Conservation (phyloP, 2,797 vertebrate species). For the Tragelaphus oryx region DNA sequence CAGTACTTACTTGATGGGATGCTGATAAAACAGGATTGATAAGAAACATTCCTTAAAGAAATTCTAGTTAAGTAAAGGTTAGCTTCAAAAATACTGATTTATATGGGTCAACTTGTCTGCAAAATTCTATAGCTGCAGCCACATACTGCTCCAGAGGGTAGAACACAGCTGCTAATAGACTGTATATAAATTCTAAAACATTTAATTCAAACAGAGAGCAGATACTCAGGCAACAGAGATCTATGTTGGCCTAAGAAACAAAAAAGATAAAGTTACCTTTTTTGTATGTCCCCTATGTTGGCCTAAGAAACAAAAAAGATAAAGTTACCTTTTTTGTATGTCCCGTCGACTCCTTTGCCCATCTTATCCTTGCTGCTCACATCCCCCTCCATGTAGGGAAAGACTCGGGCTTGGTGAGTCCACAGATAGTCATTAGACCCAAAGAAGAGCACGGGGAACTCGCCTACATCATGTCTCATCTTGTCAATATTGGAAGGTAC, state of each 20-base stretch:
- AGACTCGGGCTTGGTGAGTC: constrained; percentile 98
- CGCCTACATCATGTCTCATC: constrained; percentile 95
- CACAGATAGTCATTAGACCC: constrained; percentile 98
- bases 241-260: neutral
- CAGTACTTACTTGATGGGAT: neutral
- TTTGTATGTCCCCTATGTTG: constrained; percentile 87
- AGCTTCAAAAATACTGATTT: neutral
- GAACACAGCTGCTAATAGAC: neutral
- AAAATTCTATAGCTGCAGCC: neutral
- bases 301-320: neutral
- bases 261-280: constrained; percentile 86
- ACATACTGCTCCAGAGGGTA: neutral
- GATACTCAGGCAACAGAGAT: neutral
- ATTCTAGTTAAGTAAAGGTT: neutral
- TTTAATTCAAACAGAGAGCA: neutral
- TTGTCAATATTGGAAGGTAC: constrained; percentile 96
- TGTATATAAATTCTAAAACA: neutral
- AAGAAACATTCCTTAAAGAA: neutral
- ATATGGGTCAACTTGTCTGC: neutral
- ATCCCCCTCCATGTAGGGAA: constrained; percentile 98
- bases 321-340: constrained; percentile 93
- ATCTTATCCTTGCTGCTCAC: constrained; percentile 98
- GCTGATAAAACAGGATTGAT: neutral
- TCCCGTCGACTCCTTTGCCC: constrained; percentile 95
- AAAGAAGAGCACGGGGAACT: constrained; percentile 98